Evolutionary conservation across 2,113 vertebrate species (phyloP), one percentile per base, ranked within the genome.

Genomic region (Hemicordylus capensis): DNA sequence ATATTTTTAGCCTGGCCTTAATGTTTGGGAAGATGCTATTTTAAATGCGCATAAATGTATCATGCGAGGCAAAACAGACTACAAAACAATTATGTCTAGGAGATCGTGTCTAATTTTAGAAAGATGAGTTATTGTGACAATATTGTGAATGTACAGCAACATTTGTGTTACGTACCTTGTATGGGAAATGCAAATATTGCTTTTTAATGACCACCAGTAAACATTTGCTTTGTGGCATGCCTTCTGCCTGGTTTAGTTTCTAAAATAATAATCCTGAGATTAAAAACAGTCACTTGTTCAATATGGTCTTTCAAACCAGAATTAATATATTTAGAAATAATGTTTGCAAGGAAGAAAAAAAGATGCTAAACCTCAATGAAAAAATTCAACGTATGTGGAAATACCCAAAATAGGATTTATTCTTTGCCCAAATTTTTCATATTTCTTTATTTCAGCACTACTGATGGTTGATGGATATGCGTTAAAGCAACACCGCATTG

Each of bases 191-290:
- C 85, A 93, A 91, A 86, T 82, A 88, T 84, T 84, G 89, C 84
- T 93, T 89, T 79, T 90, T 89, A 83, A 85, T 42, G 17, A 73
- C 75, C 77, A 76, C 78, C 51, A 80, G 58, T 69, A 90, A 89
- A 92, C 54, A 54, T 92, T 95, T 90, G 90, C 82, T 93, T 91
- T 93, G 93, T 92, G 93, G 86, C 80, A 64, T 89, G 37, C 10
- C 75, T 84, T 93, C 92, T 90, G 81, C 88, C 89, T 10, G 0
- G 90, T 85, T 93, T 88, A 78, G 85, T 72, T 78, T 93, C 79
- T 86, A 93, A 87, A 93, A 90, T 92, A 94, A 87, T 80, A 93
- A 91, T 91, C 79, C 76, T 83, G 87, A 93, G 86, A 90, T 91
- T n/a, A 93, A 92, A 93, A 90, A 87, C 51, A 82, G 15, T 34